Base-by-base conservation (phyloP, 2,888 invertebrate genomes). In the Lithodes maja region DNA sequence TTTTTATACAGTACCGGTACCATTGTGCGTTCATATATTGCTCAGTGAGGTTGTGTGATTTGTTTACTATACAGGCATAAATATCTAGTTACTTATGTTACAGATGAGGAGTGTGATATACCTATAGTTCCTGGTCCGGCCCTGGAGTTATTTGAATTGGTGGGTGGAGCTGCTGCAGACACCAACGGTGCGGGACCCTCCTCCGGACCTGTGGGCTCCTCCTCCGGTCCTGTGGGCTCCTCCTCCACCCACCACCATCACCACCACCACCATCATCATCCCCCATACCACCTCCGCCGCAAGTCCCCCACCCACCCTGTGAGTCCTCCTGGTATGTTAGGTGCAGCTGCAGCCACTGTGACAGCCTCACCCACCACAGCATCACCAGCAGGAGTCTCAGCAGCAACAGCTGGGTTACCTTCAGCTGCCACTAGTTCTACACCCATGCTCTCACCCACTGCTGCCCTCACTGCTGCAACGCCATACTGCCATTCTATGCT, bases 361-460 rank as follows among this genome's bases (percentile, higher is more conserved):
- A 81, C 86, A 17, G 86, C 83, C 50, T 79, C 90, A 12, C 86
- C 90, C 50, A 86, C 86, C 55, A 87, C 89, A 7, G 89, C 89
- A 17, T 79, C 89, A 54, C 79, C 89, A 33, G 89, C 89, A 50
- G 82, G 89, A 17, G 83, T 83, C 17, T 55, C 88, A 50, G 84
- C 85, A 17, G 83, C 81, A 78, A 87, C 85, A 33, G 82, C 90
- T 82, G 90, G 88, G 75, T 77, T 88, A 93, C 94, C 97, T 98
- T 94, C 97, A 97, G 94, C 97, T 97, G 92, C 98, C 98, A 1
- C 98, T 98, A 93, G 98, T 98, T 94, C 95, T 98, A 93, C 95
- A 68, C 88, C 85, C 9, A 55, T 85, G 54, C 84, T 88, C 61
- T 88, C 88, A 75, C 88, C 88, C 77, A 84, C 81, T 93, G 33